phyloP scores from a whole-genome alignment of 1,140 invertebrate genomes.

The Apocrypta bakeri region DNA sequence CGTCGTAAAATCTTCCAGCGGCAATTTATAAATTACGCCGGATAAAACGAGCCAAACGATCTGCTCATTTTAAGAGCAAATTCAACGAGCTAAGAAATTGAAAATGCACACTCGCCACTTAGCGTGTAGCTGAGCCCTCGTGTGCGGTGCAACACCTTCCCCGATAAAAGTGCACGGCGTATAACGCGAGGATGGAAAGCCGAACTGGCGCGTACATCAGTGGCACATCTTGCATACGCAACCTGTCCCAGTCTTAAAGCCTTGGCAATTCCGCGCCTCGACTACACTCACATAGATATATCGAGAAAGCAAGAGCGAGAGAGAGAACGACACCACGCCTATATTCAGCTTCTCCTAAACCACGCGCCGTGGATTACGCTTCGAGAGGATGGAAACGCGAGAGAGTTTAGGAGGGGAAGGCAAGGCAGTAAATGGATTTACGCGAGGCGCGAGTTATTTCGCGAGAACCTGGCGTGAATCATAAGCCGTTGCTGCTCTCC shows the following conservation, averaged over 20 bases:
- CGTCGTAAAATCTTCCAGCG: neutral
- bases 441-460: slow-evolving; percentile 2
- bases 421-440: slow-evolving; percentile 44
- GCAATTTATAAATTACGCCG: neutral
- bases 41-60: neutral
- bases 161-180: neutral
- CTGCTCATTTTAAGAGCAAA: neutral
- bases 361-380: neutral
- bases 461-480: slow-evolving; percentile 50
- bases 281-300: neutral
- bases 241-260: neutral
- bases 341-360: neutral
- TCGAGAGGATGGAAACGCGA: neutral
- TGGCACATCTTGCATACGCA: neutral
- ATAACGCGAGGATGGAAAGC: neutral
- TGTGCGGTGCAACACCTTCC: too few relatives aligned
- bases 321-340: neutral
- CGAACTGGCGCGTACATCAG: too few relatives aligned
- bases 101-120: neutral
- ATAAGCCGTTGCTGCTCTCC: slow-evolving; percentile 44
- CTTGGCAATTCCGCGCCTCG: neutral
- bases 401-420: neutral
- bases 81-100: neutral
- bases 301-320: neutral
- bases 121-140: neutral